Base-by-base conservation (phyloP, 2,797 vertebrate genomes). In the Tapera naevia region DNA sequence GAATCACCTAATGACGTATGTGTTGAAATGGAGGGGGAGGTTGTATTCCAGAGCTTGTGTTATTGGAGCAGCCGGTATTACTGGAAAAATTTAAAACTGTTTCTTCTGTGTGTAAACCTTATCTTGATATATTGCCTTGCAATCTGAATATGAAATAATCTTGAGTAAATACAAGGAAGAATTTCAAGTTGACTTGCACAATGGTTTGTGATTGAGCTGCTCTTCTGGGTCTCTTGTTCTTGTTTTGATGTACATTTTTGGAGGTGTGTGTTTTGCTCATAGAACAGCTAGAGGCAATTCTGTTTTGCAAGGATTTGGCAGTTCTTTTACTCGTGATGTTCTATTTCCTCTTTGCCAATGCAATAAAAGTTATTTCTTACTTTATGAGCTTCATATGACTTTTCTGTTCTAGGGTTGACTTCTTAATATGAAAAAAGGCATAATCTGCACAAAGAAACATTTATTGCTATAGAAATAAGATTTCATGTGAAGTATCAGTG, bases 51-150 rank as follows among this genome's bases (percentile, higher is more conserved):
- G 88, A 90, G 66, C 94, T 84, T 45, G 86, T 79, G 18, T 39
- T 92, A 71, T 94, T 86, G 56, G 88, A 88, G 66, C 78, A 95
- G 93, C 91, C 5, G 32, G 96, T 96, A 81, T 84, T 86, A 96
- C 95, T 95, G 94, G 96, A 96, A 96, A 94, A 94, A 84, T 91
- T 91, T 66, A 66, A 96, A 94, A 12, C 25, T 3, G 11, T 81
- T 88, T 88, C 48, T 84, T 89, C 76, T 69, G 62, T 66, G 43
- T 84, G 76, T 71, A 90, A 46, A 51, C 57, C 71, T 94, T 94
- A 86, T 81, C 94, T 94, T 90, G 93, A 82, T 88, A 64, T 60
- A 54, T 86, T 87, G 71, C 50, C 86, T 96, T 88, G 87, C 41
- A 71, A 82, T 78, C 13, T 60, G 21, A 39, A 5, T 61, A 17